phyloP scores from a whole-genome alignment of 2,113 vertebrate genomes.

The Mustela lutreola region DNA sequence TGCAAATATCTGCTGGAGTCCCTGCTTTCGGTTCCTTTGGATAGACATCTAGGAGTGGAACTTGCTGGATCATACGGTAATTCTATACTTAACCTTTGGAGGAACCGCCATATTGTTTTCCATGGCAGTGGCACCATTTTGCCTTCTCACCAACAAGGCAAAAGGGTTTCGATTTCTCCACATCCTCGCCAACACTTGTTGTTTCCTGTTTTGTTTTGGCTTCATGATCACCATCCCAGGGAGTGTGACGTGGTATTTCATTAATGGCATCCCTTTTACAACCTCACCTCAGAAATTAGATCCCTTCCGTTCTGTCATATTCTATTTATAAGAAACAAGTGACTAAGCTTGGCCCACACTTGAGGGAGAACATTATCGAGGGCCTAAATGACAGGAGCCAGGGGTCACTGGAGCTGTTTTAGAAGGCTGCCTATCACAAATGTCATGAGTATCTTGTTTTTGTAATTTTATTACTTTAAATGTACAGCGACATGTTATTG shows the following conservation, averaged over 20 bases:
- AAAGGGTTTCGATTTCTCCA: not conserved
- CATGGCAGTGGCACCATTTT: accelerated
- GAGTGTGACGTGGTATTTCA: not conserved
- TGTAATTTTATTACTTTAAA: not conserved
- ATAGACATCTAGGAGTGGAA: not conserved
- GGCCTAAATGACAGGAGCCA: not conserved
- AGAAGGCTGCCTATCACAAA: not conserved
- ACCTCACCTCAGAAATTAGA: not conserved
- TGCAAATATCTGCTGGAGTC: not conserved
- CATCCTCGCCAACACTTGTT: not conserved
- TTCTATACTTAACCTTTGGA: not conserved
- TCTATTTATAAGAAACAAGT: not conserved
- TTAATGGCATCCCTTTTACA: not conserved
- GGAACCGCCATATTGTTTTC: not conserved
- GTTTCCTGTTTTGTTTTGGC: not conserved
- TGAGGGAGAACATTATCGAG: too few relatives aligned
- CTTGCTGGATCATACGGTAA: not conserved
- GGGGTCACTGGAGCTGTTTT: not conserved
- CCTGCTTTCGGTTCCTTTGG: not conserved
- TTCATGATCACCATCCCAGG: not conserved
- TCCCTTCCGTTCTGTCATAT: not conserved
- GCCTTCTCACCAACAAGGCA: not conserved
- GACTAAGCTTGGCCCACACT: too few relatives aligned
- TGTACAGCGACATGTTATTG: not conserved
- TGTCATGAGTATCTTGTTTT: not conserved